Base-by-base conservation (phyloP, 2,113 vertebrate species). In the Platanista minor region DNA sequence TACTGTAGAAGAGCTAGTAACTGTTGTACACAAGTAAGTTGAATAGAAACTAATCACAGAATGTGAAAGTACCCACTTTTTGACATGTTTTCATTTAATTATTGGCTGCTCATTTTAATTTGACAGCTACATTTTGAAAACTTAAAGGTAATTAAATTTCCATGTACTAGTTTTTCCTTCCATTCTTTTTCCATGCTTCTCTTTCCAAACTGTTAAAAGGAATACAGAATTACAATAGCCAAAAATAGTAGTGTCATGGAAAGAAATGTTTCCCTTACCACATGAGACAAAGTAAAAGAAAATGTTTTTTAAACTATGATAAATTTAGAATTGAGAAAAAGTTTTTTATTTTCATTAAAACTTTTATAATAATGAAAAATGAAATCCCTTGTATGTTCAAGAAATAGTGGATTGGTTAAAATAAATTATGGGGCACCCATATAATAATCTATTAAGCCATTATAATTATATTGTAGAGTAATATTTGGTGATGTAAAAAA, bases 1-100 rank as follows among this genome's bases (percentile, higher is more conserved):
- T 67, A 95, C 98, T 13, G 99, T 99, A 85, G 99, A 99, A 96
- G 99, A 99, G 94, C 98, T 99, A 81, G 98, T 98, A 87, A 99
- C 99, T 6, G 97, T 99, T 59, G 98, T 99, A 74, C 99, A 99
- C 98, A 99, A 90, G 99, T 99, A 98, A 95, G 98, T 95, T 88
- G 25, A 87, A 57, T 49, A 59, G 82, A 77, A 91, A 92, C 27
- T 52, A 71, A 87, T 81, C 46, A 59, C 13, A 8, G 33, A 80
- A 72, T 92, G 39, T 81, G 33, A 86, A 87, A 66, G n/a, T 71
- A 62, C 41, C 36, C 13, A 33, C 41, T 86, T 88, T 43, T 85
- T 85, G 57, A 67, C 9, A 18, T 29, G 20, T 84, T 87, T 95
- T 92, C 39, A 43, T 78, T n/a, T 85, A 90, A 27, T 84, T 90